Base-by-base conservation (phyloP, 1,140 invertebrate species). In the Bombus sibiricus region DNA sequence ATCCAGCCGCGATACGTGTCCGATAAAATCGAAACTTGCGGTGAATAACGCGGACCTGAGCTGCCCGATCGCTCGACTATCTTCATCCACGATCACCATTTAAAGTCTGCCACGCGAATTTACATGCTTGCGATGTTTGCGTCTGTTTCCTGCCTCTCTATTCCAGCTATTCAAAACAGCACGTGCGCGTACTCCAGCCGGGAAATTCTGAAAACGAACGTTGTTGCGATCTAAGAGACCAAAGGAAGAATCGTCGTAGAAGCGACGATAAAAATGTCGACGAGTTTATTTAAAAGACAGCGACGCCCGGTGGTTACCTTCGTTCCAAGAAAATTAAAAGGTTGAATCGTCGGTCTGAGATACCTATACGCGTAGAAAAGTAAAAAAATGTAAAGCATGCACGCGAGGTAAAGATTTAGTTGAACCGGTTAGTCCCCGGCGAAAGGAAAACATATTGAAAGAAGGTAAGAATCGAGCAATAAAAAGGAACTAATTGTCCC, bases 91-190 rank as follows among this genome's bases (percentile, higher is more conserved):
- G 72, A 89, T 89, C 89, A 76, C 81, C 75, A 66, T 43, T 89
- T 90, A 91, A 92, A 90, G 77, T 86, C 84, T 66, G 47, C 75
- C 81, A 57, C 53, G 77, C 85, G 76, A 88, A 91, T 91, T 91
- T 91, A 91, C 90, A 83, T 86, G 37, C 41, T 66, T 25, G 53
- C 68, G 62, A 41, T 66, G 59, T 81, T 39, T 37, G 43, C 57
- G 41, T 73, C 10, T 9, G 6, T 28, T 12, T 15, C 39, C 12
- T 13, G 10, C 8, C 39, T 39, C 28, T 39, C 10, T 32, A 18
- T 28, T 6, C 9, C 47, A 1, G 9, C 39, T 72, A 15, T 22
- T 59, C 32, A 25, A 59, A 4, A 25, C 25, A n/a, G 12, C 53
- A 22, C 34, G n/a, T 53, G 71, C 62, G 53, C 57, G 28, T 59